Base-by-base conservation (phyloP, 2,888 invertebrate genomes). In the Galeruca laticollis region DNA sequence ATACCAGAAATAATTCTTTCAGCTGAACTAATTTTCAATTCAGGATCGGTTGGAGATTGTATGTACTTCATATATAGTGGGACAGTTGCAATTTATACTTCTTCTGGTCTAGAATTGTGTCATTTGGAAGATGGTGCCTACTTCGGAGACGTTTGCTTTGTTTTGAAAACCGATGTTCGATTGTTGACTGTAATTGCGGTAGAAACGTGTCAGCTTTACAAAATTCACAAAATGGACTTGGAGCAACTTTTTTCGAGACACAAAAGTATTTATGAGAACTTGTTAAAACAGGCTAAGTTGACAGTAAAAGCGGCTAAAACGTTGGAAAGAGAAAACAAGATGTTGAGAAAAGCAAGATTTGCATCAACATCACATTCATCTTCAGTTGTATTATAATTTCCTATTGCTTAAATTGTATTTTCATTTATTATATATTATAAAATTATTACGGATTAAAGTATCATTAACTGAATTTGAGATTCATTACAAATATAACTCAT, bases 41-140 rank as follows among this genome's bases (percentile, higher is more conserved):
- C 89, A 0, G 89, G 89, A 0, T 87, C 88, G 13, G 80, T 85
- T 13, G 90, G 90, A 0, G 88, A 89, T 70, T 88, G 88, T 80
- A 90, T 91, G 90, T 91, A 88, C 81, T 91, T 91, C 76, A 85
- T 91, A 21, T 87, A 87, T 0, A 86, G 85, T 43, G 91, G 91
- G 11, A 89, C 90, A 0, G 90, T 91, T 0, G 88, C 89, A 4
- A 86, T 90, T 2, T 87, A 87, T 64, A 89, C 90, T 0, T 84
- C 88, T 15, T 89, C 88, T 15, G 91, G 91, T 26, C 87, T 87
- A 76, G 91, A 91, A 86, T 89, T 90, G 1, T 70, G 70, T 37
- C 70, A 72, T 62, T 56, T 78, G 26, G 87, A 88, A 69, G 90
- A 90, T 75, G 90, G 90, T 2, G 88, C 87, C 0, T 87, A 89